Base-by-base conservation (phyloP, 2,888 invertebrate species). In the Campoplex capitator region DNA sequence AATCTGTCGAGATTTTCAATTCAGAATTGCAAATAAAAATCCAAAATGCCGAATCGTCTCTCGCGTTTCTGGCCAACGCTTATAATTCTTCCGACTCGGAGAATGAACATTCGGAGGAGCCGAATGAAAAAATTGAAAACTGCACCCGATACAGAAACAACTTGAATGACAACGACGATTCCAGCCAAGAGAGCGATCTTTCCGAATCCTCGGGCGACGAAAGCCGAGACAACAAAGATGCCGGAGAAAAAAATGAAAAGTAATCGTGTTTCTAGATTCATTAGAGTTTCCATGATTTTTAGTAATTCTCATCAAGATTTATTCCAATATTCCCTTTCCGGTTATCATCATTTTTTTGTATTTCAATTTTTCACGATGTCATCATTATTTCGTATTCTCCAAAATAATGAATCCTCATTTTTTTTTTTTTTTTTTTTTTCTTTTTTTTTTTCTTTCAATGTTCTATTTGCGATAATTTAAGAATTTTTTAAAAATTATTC, bases 61-160 rank as follows among this genome's bases (percentile, higher is more conserved):
- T 77, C 1, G 76, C 62, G 3, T 65, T 65, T 32, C 18, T 77
- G 38, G 76, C 76, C 13, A 18, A 1, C 6, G 76, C 76, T 51
- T 77, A 77, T 32, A 65, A 65, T 32, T 48, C 45, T n/a, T 48
- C 65, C 6, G 76, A 77, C 13, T 65, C 76, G 7, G 75, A 76
- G n/a, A 35, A 32, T 11, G 65, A 77, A 65, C 51, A 48, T 9
- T 28, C 48, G 0, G 56, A n/a, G 3, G 54, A 35, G 48, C 18
- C n/a, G 23, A 4, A 23, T 23, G 42, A 74, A 42, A 58, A 75
- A 56, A 45, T 42, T 2, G 58, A 32, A 2, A 45, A 9, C 23
- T 28, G 58, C 2, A 18, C 28, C 0, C 28, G 42, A 42, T 56
- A 62, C 13, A 75, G 75, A 28, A 62, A 58, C 42, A 45, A 75